A percentile compares a stretch with the other conserved stretches of the same genome.
Evolutionary conservation across 2,113 vertebrate species (phyloP).

Genomic region (Gasterosteus nipponicus): DNA sequence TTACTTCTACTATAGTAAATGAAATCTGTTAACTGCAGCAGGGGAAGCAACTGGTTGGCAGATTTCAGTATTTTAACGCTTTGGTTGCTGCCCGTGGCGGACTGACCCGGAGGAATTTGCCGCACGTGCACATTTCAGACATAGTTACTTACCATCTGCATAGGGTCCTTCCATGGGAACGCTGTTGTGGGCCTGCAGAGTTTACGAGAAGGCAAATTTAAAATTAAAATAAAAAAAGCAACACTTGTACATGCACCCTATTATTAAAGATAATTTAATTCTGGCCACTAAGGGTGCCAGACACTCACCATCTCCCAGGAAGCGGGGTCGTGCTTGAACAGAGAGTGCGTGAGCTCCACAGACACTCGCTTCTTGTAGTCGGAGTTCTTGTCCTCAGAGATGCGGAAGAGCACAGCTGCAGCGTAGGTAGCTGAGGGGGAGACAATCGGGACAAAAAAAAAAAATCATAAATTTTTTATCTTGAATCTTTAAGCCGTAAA

Average conservation of each 20-base stretch:
- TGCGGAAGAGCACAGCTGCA: conserved; percentile 93
- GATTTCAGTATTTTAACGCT: conserved; percentile 1
- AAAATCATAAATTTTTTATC: too few relatives aligned
- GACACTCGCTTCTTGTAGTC: conserved; percentile 95
- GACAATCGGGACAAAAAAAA: background rate
- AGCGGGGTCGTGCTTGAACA: conserved; percentile 91
- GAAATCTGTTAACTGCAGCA: conserved; percentile 9
- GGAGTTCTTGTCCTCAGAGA: conserved; percentile 94
- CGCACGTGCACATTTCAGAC: conserved; percentile 55
- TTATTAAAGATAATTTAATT: background rate
- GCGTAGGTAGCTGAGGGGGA: conserved; percentile 89
- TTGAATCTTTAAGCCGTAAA: too few relatives aligned
- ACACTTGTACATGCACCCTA: background rate
- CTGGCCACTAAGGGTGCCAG: conserved; percentile 34
- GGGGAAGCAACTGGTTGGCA: conserved; percentile 6
- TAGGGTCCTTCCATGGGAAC: conserved; percentile 59
- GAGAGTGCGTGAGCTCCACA: conserved; percentile 95
- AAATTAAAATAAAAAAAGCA: conserved; percentile 38
- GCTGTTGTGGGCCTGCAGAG: conserved; percentile 74
- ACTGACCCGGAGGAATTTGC: conserved; percentile 59
- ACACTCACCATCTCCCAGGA: conserved; percentile 93
- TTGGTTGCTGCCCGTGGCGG: conserved; percentile 9
- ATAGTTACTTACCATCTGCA: conserved; percentile 73
- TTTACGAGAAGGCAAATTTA: conserved; percentile 41
- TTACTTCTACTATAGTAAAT: background rate